Percentiles rank a stretch among this genome's conserved stretches.
These are phyloP conservation scores for Aotus griseimembra DNA, from an alignment of 2,797 vertebrate genomes.

Conservation along the genomic window DNA sequence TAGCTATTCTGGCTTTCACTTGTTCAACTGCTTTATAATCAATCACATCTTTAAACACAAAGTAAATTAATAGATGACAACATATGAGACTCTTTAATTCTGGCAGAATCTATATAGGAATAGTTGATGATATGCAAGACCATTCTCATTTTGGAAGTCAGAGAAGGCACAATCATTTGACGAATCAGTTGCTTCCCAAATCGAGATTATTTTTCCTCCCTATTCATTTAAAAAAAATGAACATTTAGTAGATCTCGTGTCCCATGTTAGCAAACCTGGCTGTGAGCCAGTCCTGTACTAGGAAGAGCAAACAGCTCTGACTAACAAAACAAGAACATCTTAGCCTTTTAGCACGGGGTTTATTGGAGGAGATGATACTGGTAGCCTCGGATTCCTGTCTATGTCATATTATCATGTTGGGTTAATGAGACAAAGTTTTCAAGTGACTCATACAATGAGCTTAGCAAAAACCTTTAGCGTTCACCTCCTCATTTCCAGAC, in stretches of 20 bases:
- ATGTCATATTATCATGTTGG: not conserved
- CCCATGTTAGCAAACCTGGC: not conserved
- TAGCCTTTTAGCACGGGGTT: not conserved
- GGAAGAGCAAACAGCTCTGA: not conserved
- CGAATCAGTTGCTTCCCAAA: not conserved
- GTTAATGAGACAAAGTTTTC: slow-evolving; percentile 14
- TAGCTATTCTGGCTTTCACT: not conserved
- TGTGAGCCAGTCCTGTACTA: not conserved
- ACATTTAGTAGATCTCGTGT: not conserved
- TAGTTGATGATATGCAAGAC: not conserved
- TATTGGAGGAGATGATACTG: not conserved
- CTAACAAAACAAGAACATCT: not conserved
- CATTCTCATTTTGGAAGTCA: not conserved
- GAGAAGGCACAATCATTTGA: not conserved
- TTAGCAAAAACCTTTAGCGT: not conserved
- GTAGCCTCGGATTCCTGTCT: not conserved
- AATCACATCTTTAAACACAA: not conserved
- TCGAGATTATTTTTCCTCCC: not conserved
- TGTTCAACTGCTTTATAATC: not conserved
- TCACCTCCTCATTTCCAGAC: not conserved
- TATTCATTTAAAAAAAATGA: not conserved
- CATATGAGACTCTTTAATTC: not conserved
- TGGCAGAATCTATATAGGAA: not conserved
- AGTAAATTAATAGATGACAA: not conserved
- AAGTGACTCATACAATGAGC: slow-evolving; percentile 24